Evolutionary conservation across 2,888 invertebrate genomes (phyloP).

Genomic region (Muscina levida): DNA sequence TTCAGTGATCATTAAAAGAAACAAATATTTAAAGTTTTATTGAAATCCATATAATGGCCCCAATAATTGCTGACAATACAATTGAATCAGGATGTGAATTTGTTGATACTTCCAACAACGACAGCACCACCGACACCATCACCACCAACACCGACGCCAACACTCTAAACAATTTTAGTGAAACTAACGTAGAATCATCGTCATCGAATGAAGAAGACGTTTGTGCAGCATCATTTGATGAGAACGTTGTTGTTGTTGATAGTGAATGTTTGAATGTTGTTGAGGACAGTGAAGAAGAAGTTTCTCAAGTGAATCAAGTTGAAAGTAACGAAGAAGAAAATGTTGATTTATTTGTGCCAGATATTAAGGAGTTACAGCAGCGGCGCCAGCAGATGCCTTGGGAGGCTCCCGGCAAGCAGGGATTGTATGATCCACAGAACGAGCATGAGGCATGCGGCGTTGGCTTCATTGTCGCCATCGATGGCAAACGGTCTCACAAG

Average conservation of each 20-base stretch:
- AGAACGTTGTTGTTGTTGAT: slow-evolving; percentile 58
- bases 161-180: slow-evolving; percentile 62
- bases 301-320: slow-evolving; percentile 29
- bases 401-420: slow-evolving; percentile 92
- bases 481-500: slow-evolving; percentile 96
- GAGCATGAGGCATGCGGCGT: slow-evolving; percentile 99
- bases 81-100: slow-evolving; percentile 78
- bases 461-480: slow-evolving; percentile 99
- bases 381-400: slow-evolving; percentile 83
- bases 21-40: slow-evolving; percentile 47
- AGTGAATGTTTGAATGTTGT: slow-evolving; percentile 57
- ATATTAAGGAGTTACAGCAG: not conserved
- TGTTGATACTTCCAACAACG: slow-evolving; percentile 74
- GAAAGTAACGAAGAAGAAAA: slow-evolving; percentile 32
- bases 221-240: slow-evolving; percentile 12
- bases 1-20: slow-evolving; percentile 25
- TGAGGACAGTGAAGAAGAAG: slow-evolving; percentile 35
- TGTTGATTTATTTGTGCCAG: slow-evolving; percentile 18
- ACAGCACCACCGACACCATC: slow-evolving; percentile 59
- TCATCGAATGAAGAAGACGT: slow-evolving; percentile 49
- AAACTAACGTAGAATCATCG: slow-evolving; percentile 39
- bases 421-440: slow-evolving; percentile 96
- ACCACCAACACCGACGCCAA: slow-evolving; percentile 65
- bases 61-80: slow-evolving; percentile 77
- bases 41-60: slow-evolving; percentile 78